Conservation (phyloP, 2,888 invertebrate species). For the Dicyrtomina minuta region DNA sequence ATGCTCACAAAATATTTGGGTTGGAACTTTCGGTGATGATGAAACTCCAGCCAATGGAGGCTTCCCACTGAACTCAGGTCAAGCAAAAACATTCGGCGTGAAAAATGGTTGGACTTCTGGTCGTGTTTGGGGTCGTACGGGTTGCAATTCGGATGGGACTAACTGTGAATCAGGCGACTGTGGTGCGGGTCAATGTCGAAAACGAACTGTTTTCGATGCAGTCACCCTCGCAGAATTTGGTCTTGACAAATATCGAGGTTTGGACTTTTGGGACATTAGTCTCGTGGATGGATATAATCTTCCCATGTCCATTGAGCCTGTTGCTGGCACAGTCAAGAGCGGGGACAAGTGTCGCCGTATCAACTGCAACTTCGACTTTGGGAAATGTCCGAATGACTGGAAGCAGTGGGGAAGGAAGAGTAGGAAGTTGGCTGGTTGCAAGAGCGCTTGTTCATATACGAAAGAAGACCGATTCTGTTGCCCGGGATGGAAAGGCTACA, state of each 20-base stretch:
- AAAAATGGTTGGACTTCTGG: conserved; percentile 56
- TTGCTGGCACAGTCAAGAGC: conserved; percentile 29
- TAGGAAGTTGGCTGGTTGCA: conserved; percentile 56
- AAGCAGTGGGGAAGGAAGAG: conserved; percentile 34
- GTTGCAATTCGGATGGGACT: conserved; percentile 56
- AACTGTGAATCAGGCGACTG: conserved; percentile 58
- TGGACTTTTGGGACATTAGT: conserved; percentile 61
- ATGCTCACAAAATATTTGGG: conserved; percentile 43
- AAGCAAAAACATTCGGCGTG: conserved; percentile 33
- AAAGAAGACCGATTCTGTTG: conserved; percentile 61
- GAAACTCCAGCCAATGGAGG: conserved; percentile 41
- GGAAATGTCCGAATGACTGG: conserved; percentile 42
- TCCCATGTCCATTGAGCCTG: conserved; percentile 54
- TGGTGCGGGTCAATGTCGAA: conserved; percentile 58
- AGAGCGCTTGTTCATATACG: conserved; percentile 60
- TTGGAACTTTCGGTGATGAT: conserved; percentile 40
- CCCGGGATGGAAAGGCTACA: conserved; percentile 56
- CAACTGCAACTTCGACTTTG: conserved; percentile 41
- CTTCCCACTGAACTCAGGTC: conserved; percentile 35
- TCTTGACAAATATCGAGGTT: conserved; percentile 51
- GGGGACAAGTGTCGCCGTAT: conserved; percentile 37
- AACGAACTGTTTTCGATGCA: conserved; percentile 59
- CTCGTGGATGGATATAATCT: conserved; percentile 61
- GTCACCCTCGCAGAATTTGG: conserved; percentile 58
- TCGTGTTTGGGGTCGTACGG: conserved; percentile 59